These are phyloP conservation scores for Neogale vison DNA, from an alignment of 2,113 vertebrate species.

Conservation along the genomic window DNA sequence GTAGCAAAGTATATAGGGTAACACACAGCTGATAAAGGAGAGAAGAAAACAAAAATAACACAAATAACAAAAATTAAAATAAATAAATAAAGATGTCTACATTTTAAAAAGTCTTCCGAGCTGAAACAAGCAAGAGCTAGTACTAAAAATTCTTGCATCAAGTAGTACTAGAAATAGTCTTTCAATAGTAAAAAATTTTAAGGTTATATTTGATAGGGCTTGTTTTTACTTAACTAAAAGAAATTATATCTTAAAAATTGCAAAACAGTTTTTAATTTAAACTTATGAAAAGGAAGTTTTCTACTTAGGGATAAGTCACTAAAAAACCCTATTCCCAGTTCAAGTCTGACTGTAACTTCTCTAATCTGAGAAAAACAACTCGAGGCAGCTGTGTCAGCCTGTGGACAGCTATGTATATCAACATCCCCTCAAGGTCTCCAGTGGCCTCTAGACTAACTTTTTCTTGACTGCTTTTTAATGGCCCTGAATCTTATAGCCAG, in stretches of 20 bases:
- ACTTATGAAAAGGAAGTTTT: not conserved
- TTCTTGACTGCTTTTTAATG: not conserved
- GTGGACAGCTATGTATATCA: not conserved
- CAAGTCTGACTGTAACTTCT: not conserved
- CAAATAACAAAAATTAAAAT: not conserved
- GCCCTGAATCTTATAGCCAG: not conserved
- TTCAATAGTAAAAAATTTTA: conserved; percentile 1
- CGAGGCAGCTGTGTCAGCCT: not conserved
- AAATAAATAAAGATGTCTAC: not conserved
- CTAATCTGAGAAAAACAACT: not conserved
- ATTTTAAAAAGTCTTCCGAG: not conserved
- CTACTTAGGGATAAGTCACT: not conserved
- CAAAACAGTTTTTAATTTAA: not conserved
- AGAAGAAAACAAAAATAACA: not conserved
- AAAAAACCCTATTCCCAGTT: not conserved
- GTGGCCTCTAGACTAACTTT: not conserved
- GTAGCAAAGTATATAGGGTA: not conserved
- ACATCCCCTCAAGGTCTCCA: accelerated
- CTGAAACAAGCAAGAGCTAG: not conserved
- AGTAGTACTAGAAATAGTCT: not conserved
- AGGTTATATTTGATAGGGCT: not conserved
- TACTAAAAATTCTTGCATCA: not conserved
- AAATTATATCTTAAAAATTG: conserved; percentile 8
- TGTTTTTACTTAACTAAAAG: not conserved
- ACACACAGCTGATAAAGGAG: not conserved